Evolutionary conservation across 2,797 vertebrate genomes (phyloP).

Genomic region (Hirundo rustica): DNA sequence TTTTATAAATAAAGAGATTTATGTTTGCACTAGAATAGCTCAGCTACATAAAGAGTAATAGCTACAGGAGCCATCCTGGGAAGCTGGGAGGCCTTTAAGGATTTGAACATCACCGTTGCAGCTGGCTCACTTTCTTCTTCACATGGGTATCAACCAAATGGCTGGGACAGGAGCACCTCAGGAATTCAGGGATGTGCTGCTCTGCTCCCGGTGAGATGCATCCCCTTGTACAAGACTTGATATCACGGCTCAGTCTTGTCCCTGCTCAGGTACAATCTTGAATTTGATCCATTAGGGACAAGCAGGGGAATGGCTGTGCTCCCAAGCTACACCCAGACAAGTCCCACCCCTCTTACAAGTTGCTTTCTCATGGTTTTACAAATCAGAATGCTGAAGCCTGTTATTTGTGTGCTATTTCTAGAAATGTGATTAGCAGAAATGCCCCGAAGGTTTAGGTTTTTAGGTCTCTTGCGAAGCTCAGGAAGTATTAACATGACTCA

Average conservation of each 20-base stretch:
- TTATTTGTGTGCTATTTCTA: background rate
- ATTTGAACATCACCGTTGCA: accelerated
- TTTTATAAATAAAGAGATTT: constrained; percentile 14
- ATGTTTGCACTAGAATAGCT: background rate
- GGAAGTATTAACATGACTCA: background rate
- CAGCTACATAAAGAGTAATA: background rate
- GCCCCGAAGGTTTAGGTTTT: background rate
- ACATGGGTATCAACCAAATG: accelerated
- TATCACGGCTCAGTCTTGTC: background rate
- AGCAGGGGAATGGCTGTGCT: background rate
- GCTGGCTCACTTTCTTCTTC: background rate
- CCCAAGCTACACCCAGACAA: background rate
- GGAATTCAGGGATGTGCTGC: background rate
- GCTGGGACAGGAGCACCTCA: background rate
- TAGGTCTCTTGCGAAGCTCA: background rate
- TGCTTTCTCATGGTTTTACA: background rate
- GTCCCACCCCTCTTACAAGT: background rate
- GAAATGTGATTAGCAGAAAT: background rate
- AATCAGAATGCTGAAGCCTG: background rate
- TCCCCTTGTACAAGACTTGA: too few relatives aligned
- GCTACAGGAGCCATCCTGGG: background rate
- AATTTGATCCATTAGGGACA: background rate
- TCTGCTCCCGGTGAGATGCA: background rate
- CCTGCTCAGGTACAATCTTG: background rate
- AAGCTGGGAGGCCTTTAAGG: background rate